Percentiles rank a stretch among this genome's conserved stretches.
Evolutionary conservation across 2,113 vertebrate genomes (phyloP).

Genomic region (Rhinolophus sinicus): DNA sequence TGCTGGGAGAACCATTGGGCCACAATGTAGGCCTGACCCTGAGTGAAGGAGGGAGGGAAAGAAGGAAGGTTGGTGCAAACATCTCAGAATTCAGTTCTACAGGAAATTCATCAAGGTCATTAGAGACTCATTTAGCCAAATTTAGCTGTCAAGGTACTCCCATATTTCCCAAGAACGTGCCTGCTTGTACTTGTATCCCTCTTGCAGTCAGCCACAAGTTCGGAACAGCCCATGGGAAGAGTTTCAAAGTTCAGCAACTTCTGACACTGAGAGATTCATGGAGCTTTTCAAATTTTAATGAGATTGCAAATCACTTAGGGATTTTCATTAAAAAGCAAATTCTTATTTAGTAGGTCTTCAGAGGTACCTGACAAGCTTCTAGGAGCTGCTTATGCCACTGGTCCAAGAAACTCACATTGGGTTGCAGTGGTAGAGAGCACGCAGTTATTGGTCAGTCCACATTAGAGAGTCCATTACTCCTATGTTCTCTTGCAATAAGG

Average conservation of each 20-base stretch:
- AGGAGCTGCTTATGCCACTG: not conserved
- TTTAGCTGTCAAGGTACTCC: not conserved
- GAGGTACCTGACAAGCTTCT: not conserved
- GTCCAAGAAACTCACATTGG: accelerated
- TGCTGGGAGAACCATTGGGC: not conserved
- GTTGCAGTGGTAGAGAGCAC: no score
- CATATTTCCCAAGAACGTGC: not conserved
- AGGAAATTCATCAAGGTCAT: not conserved
- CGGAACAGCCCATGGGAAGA: not conserved
- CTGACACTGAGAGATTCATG: not conserved
- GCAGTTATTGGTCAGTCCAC: not conserved
- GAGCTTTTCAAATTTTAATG: not conserved
- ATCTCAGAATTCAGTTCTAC: not conserved
- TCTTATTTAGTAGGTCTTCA: not conserved
- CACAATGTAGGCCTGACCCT: not conserved
- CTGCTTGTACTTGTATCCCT: not conserved
- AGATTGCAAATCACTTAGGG: not conserved
- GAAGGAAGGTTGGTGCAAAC: not conserved
- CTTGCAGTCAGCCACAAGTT: not conserved
- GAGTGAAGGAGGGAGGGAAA: not conserved
- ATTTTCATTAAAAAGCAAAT: not conserved
- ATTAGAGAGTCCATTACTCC: not conserved
- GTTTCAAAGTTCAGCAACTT: not conserved
- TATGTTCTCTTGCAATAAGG: not conserved
- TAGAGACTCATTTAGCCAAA: not conserved